Base-by-base conservation (phyloP, 2,888 invertebrate species). In the Noctua janthe region DNA sequence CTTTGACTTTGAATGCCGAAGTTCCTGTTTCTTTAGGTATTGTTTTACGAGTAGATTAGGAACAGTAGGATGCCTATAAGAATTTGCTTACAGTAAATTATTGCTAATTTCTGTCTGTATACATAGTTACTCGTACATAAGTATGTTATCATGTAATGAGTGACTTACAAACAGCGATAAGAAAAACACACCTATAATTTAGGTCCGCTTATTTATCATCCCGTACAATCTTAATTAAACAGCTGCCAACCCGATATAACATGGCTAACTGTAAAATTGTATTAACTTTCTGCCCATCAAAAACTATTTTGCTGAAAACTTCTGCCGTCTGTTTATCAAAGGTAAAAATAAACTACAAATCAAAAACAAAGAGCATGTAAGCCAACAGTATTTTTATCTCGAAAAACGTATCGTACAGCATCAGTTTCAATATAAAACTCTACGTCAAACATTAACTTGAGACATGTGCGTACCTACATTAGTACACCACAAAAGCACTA, bases 401-500 rank as follows among this genome's bases (percentile, higher is more conserved):
- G 13, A 71, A 77, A 78, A 83, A 75, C 17, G 35, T 66, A 71
- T 70, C 74, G 73, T 71, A 64, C 66, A 80, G 66, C 81, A 81
- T 84, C 80, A 82, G 78, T 84, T 80, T 71, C 64, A 82, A 85
- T 88, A 87, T 82, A 89, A 81, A 82, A 88, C 75, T 86, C 87
- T 56, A 81, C 77, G 71, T 80, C 76, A 76, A 83, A 89, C 83
- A 84, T 84, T 73, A 85, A 87, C 69, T 83, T 80, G 81, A 88
- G 89, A 87, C 90, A 92, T 92, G 91, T 91, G 91, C 91, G 91
- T 91, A 92, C 29, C 64, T 64, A 17, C 89, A 91, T 92, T 91
- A 92, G 90, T 92, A 90, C 88, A 92, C 92, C 93, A 92, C 94
- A 93, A 93, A 93, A 93, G 92, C 93, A 92, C 91, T 92, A 93